Conservation (phyloP, 2,113 vertebrate species). For the Prionailurus bengalensis region DNA sequence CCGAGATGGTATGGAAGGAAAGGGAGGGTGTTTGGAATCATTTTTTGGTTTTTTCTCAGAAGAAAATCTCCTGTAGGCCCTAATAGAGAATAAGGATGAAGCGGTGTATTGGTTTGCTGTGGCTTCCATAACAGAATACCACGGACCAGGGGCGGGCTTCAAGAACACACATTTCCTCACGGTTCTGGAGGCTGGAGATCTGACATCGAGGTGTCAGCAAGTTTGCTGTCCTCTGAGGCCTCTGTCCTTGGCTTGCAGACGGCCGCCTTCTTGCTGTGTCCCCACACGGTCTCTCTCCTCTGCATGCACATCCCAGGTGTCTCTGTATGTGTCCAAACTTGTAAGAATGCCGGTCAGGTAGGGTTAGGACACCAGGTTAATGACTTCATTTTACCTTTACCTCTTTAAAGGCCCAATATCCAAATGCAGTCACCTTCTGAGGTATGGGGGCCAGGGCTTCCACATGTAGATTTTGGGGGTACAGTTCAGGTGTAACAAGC, state of each 20-base stretch:
- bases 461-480: not conserved
- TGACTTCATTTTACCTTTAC: not conserved
- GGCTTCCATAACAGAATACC: not conserved
- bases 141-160: not conserved
- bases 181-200: not conserved
- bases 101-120: accelerated
- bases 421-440: not conserved
- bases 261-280: too few relatives aligned
- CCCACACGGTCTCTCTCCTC: not conserved
- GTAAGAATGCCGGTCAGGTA: not conserved
- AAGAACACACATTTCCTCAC: not conserved
- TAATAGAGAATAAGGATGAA: not conserved
- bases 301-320: not conserved
- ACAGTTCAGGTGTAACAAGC: not conserved
- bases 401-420: not conserved
- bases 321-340: not conserved
- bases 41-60: not conserved
- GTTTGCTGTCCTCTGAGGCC: not conserved
- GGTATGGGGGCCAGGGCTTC: not conserved
- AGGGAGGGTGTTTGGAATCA: not conserved
- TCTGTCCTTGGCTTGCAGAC: not conserved
- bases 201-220: not conserved
- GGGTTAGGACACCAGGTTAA: not conserved
- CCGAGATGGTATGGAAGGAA: not conserved
- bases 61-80: not conserved